Evolutionary conservation across 1,140 invertebrate genomes (phyloP).

Genomic region (Acyrthosiphon pisum): DNA sequence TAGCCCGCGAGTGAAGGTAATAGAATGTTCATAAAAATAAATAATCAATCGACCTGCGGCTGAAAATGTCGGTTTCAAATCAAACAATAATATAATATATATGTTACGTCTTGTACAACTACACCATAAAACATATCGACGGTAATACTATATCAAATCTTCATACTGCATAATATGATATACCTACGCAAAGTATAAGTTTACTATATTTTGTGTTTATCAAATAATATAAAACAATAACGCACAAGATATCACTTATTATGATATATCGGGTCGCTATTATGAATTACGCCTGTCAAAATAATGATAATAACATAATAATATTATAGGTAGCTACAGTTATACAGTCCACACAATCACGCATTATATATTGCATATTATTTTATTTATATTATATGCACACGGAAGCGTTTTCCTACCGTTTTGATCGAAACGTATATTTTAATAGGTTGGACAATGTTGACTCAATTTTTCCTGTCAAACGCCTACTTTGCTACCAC

Average conservation of each 20-base stretch:
- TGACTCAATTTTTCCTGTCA: slow-evolving; percentile 12
- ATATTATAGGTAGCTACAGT: too few species aligned
- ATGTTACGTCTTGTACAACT: not conserved
- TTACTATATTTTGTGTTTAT: not conserved
- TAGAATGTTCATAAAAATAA: slow-evolving; percentile 14
- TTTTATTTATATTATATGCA: not conserved
- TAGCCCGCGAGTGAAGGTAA: not conserved
- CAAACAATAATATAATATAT: not conserved
- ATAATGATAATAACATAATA: not conserved
- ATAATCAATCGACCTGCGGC: not conserved
- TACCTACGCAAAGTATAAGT: not conserved
- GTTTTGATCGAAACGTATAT: not conserved
- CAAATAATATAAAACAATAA: not conserved
- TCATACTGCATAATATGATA: not conserved
- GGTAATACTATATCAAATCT: not conserved
- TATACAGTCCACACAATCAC: not conserved
- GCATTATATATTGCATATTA: not conserved
- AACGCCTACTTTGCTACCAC: slow-evolving; percentile 4
- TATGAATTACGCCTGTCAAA: not conserved
- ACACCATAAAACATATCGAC: not conserved
- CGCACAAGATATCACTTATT: too few species aligned
- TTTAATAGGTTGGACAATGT: not conserved
- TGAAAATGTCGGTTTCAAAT: not conserved
- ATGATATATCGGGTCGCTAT: not conserved
- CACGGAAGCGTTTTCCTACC: not conserved